Evolutionary conservation across 2,888 invertebrate genomes (phyloP).

Genomic region (Clunio marinus): DNA sequence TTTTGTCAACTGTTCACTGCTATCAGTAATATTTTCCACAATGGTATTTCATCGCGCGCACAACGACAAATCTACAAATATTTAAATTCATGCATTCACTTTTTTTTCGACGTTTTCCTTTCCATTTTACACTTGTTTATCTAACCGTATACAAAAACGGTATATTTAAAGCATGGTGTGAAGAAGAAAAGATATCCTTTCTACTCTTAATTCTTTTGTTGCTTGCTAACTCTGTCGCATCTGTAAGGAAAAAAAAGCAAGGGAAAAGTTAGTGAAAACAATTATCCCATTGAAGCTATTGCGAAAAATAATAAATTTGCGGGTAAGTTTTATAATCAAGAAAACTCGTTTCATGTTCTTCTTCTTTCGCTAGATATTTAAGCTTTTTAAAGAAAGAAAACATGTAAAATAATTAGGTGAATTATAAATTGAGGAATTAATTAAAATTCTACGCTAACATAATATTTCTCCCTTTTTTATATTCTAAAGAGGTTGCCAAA

Average conservation of each 20-base stretch:
- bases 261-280: neutral
- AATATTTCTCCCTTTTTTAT: neutral
- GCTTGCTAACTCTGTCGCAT: neutral
- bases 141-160: constrained; percentile 26
- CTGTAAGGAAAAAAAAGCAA: neutral
- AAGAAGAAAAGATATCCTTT: constrained; percentile 26
- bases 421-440: neutral
- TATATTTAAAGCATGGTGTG: constrained; percentile 22
- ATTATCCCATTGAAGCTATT: neutral
- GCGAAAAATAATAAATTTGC: too few species aligned
- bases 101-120: neutral
- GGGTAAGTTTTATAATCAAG: too few species aligned
- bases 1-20: neutral
- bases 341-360: too few species aligned
- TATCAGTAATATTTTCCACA: neutral
- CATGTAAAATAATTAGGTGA: neutral
- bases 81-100: neutral
- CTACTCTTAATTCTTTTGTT: constrained; percentile 2
- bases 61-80: constrained; percentile 15
- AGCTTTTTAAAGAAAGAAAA: too few species aligned
- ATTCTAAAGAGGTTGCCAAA: too few species aligned
- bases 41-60: constrained; percentile 9
- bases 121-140: constrained; percentile 37
- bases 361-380: too few species aligned
- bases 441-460: neutral